phyloP scores from a whole-genome alignment of 2,113 vertebrate species.

The Noctilio leporinus region DNA sequence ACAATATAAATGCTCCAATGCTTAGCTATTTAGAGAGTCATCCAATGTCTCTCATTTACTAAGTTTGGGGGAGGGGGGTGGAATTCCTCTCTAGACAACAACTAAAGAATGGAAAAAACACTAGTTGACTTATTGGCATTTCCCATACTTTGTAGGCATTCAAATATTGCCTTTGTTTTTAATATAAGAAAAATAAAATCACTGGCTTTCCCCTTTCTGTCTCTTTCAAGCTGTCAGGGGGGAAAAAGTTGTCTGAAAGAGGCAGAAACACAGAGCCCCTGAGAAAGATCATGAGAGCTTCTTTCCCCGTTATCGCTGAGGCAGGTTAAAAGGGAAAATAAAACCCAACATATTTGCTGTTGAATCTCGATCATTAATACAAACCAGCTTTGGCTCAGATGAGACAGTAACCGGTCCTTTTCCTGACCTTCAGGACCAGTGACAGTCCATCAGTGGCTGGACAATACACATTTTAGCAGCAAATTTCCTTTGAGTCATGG shows the following conservation, averaged over 20 bases:
- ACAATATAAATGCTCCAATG: conserved; percentile 51
- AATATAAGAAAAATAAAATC: conserved; percentile 26
- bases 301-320: conserved; percentile 63
- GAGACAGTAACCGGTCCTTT: conserved; percentile 59
- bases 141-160: neutral
- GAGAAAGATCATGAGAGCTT: conserved; percentile 48
- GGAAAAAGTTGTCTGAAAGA: conserved; percentile 33
- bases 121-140: conserved; percentile 59
- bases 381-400: conserved; percentile 71
- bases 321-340: conserved; percentile 69
- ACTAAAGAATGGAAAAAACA: conserved; percentile 66
- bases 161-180: conserved; percentile 28
- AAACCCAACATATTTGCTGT: conserved; percentile 63
- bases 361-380: conserved; percentile 68
- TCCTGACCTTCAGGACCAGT: conserved; percentile 49
- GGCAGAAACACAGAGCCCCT: conserved; percentile 49
- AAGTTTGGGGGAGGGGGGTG: conserved; percentile 59
- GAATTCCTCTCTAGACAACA: conserved; percentile 37
- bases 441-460: conserved; percentile 52
- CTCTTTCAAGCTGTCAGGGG: conserved; percentile 37
- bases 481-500: conserved; percentile 60
- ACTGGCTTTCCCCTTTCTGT: conserved; percentile 36
- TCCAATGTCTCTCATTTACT: conserved; percentile 33
- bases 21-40: conserved; percentile 52
- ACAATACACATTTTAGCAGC: conserved; percentile 55